A percentile compares a stretch with the other conserved stretches of the same genome.
phyloP scores from a whole-genome alignment of 2,113 vertebrate species.

The Scophthalmus maximus region DNA sequence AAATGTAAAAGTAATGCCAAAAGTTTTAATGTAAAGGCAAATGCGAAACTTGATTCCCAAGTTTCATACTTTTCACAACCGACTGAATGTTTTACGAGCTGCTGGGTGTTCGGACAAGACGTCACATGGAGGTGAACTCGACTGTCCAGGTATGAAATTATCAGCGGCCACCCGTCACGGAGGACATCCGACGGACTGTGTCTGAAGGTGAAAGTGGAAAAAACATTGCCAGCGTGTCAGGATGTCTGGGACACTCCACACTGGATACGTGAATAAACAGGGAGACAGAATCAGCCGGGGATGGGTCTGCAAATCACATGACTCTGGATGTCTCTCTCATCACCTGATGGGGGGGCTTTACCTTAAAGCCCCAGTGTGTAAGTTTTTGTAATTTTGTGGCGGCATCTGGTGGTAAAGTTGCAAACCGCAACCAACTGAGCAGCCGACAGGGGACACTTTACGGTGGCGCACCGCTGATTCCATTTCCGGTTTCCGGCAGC shows the following conservation, averaged over 20 bases:
- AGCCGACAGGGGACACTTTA: no score
- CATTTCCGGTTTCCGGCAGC: no score
- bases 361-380: no score
- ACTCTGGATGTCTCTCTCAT: no score
- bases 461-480: no score
- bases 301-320: no score
- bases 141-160: constrained; percentile 41
- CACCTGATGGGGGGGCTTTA: no score
- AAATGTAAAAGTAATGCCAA: neutral
- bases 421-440: no score
- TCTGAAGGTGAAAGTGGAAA: constrained; percentile 1
- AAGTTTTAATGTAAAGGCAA: neutral
- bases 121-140: constrained; percentile 18
- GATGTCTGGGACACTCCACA: neutral
- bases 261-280: neutral
- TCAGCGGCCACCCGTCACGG: constrained; percentile 12
- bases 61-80: neutral
- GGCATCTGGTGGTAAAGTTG: no score
- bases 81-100: neutral
- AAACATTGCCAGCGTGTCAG: neutral
- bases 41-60: neutral
- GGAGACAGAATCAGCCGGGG: neutral
- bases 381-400: no score
- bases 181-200: neutral
- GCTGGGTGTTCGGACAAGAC: no score